Evolutionary conservation across 2,797 vertebrate genomes (phyloP), one percentile per base, ranked within the genome.

Genomic region (Artibeus jamaicensis): DNA sequence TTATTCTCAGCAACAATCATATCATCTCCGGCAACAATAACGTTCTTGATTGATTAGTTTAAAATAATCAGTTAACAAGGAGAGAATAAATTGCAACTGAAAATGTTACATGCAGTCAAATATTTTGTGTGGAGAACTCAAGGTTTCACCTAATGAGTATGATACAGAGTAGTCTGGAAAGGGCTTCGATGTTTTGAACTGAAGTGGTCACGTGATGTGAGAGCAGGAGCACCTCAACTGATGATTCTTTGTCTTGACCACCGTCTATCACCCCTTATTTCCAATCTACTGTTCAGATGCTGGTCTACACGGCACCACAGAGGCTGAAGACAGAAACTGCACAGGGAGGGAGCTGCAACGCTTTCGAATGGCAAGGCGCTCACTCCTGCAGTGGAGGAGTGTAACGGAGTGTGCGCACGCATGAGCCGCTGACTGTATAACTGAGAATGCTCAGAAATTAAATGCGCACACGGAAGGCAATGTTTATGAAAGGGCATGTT

Each of bases 161-260:
- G 14, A 62, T 3, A 53, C 67, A 29, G 65, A 26, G 44, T 14
- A 37, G 39, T 86, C 24, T 8, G 16, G 16, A 39, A 37, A 68
- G 3, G 5, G 24, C 29, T 73, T 71, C 42, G 18, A n/a, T 71
- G 57, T n/a, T 39, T 77, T 53, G 21, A 44, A 59, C 39, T 70
- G 26, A 21, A 37, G 34, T 18, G 42, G 39, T 24, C 39, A 18
- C 2, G 3, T 2, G 22, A 44, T 24, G 5, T 6, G 81, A 46
- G 0, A 9, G 65, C 0, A 24, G 18, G 59, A 44, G 24, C 4
- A 15, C 24, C 22, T 18, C 53, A n/a, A 9, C 16, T 19, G 34
- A 1, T 9, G 1, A 39, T n/a, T 46, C 50, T 11, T 59, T 15
- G 32, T 84, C 46, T 78, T 19, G 29, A 24, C 73, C 32, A 4